Evolutionary conservation across 2,888 invertebrate genomes (phyloP), one percentile per base, ranked within the genome.

Genomic region (Drosophila limbata): DNA sequence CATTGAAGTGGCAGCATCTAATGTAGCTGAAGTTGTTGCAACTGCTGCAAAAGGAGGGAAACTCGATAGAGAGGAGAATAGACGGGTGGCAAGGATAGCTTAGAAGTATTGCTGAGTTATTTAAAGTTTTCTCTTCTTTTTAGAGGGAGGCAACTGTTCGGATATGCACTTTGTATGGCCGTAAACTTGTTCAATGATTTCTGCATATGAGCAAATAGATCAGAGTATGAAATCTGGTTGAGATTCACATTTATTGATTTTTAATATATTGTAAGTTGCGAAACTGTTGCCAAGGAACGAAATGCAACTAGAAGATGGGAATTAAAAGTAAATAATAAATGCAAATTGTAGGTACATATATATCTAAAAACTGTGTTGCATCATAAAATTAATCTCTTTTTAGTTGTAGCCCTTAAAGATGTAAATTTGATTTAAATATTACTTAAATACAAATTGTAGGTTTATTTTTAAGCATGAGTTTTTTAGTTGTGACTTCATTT

Each of bases 1-100:
- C 82, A 85, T 66, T 84, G 84, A 80, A 84, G 84, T 83, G 83
- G 83, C 81, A 67, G 68, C 71, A 63, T 85, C 85, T 84, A 85
- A 85, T 84, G 85, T 79, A 79, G 77, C 81, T 70, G 69, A 82
- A 81, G 77, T 79, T 72, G 69, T 76, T 68, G 52, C 73, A 74
- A 51, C 50, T 64, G 31, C 50, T 64, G 25, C 11, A 17, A 42
- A 13, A 37, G 47, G 33, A 8, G 44, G 1, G 56, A 8, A 19
- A 31, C 42, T 44, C 45, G 51, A 13, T 5, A n/a, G 3, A 2
- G 13, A 15, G 6, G 3, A 31, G 17, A 35, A 8, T 9, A 10
- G n/a, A 15, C n/a, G 55, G 37, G 40, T 6, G 17, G 35, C 37
- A 40, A 21, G 35, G 11, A 28, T 48, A 61, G 65, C 74, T 70